Conservation (phyloP, 1,140 invertebrate genomes). For the Drosophila albomicans region DNA sequence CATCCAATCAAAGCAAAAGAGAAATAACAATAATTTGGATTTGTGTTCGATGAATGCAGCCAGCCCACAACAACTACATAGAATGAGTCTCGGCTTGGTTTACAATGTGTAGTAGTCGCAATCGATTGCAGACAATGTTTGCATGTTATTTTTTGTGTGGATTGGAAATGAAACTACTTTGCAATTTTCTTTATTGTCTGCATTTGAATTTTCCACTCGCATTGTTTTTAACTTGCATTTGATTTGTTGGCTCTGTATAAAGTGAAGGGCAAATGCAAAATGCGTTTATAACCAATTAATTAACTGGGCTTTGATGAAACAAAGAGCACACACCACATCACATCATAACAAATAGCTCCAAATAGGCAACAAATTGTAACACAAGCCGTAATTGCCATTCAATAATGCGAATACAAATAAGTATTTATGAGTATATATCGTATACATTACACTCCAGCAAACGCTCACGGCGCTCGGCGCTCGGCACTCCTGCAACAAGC, state of each 20-base stretch:
- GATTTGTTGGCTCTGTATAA: neutral
- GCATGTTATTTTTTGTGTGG: neutral
- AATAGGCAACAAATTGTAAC: slow-evolving; percentile 22
- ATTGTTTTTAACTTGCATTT: neutral
- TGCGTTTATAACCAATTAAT: neutral
- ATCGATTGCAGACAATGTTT: neutral
- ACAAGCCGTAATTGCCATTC: slow-evolving; percentile 9
- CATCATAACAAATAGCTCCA: neutral
- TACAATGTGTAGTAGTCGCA: neutral
- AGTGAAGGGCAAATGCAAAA: neutral
- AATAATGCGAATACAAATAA: slow-evolving; percentile 19
- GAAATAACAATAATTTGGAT: slow-evolving; percentile 28
- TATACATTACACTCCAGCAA: neutral
- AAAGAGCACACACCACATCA: neutral
- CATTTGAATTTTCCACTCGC: neutral
- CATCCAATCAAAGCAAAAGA: slow-evolving; percentile 27
- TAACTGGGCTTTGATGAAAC: neutral
- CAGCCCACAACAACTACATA: neutral
- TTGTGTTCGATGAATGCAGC: slow-evolving; percentile 29
- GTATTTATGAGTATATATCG: slow-evolving; percentile 5
- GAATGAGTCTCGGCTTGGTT: neutral
- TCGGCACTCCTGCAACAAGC: neutral
- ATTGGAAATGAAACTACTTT: neutral
- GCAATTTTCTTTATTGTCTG: neutral
- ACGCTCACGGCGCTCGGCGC: neutral